Evolutionary conservation across 2,888 invertebrate genomes (phyloP).

Genomic region (Callimorpha dominula): DNA sequence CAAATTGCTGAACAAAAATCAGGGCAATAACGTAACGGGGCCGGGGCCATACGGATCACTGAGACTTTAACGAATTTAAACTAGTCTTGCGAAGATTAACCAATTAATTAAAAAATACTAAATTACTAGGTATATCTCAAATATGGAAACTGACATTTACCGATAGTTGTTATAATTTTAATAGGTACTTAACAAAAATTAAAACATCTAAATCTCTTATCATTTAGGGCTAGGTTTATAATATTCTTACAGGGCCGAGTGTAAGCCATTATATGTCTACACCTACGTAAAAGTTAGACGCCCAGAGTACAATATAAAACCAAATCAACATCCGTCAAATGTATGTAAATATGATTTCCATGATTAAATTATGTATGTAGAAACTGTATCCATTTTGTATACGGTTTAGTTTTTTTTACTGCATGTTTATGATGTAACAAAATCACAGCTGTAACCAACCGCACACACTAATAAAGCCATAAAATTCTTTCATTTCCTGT

Average conservation of each 20-base stretch:
- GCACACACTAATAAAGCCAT: conserved; percentile 22
- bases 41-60: too few relatives aligned
- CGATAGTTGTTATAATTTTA: neutral
- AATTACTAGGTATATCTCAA: neutral
- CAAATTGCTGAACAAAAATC: too few relatives aligned
- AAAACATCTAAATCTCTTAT: neutral
- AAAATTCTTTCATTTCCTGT: conserved; percentile 32
- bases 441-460: conserved; percentile 32
- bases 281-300: neutral
- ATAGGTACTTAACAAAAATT: neutral
- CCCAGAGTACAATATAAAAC: neutral
- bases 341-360: conserved; percentile 5
- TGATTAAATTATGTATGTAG: conserved; percentile 2
- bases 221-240: too few relatives aligned
- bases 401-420: conserved; percentile 9
- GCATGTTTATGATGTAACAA: conserved; percentile 17
- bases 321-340: conserved; percentile 2
- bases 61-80: too few relatives aligned
- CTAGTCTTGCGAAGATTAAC: too few relatives aligned
- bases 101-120: neutral
- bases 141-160: neutral
- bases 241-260: neutral
- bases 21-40: too few relatives aligned
- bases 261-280: neutral
- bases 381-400: conserved; percentile 8